Conservation (phyloP, 64 coral and sea anemone species). For the Cladopsammia gracilis region DNA sequence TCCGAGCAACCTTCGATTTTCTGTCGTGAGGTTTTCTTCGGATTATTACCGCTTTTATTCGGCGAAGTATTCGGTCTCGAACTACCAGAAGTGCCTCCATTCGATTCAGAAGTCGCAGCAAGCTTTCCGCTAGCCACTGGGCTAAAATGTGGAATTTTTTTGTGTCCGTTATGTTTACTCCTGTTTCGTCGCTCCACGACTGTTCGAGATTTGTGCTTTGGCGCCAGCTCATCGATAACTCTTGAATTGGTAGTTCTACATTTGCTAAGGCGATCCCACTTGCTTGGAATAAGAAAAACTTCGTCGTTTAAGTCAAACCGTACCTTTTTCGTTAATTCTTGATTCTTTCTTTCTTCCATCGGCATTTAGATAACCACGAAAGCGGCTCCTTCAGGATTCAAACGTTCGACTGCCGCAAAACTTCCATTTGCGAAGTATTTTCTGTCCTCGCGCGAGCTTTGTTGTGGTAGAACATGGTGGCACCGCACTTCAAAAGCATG, state of each 20-base stretch:
- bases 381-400: neutral
- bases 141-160: constrained; percentile 53
- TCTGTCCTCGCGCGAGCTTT: neutral
- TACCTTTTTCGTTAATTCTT: constrained; percentile 70
- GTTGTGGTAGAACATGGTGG: neutral
- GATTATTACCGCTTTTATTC: neutral
- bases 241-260: constrained; percentile 23
- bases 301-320: constrained; percentile 90
- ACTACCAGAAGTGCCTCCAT: neutral
- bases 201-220: constrained; percentile 20
- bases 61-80: neutral
- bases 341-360: constrained; percentile 12
- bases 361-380: neutral
- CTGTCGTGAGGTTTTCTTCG: neutral
- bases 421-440: neutral
- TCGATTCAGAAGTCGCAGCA: neutral
- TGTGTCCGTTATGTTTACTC: constrained; percentile 53
- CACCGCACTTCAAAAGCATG: neutral
- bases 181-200: constrained; percentile 44
- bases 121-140: neutral
- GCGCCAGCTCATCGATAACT: neutral
- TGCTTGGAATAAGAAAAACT: constrained; percentile 90
- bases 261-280: constrained; percentile 82
- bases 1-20: constrained; percentile 2
- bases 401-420: neutral